Evolutionary conservation across 2,113 vertebrate genomes (phyloP).

Genomic region (Takifugu bimaculatus): DNA sequence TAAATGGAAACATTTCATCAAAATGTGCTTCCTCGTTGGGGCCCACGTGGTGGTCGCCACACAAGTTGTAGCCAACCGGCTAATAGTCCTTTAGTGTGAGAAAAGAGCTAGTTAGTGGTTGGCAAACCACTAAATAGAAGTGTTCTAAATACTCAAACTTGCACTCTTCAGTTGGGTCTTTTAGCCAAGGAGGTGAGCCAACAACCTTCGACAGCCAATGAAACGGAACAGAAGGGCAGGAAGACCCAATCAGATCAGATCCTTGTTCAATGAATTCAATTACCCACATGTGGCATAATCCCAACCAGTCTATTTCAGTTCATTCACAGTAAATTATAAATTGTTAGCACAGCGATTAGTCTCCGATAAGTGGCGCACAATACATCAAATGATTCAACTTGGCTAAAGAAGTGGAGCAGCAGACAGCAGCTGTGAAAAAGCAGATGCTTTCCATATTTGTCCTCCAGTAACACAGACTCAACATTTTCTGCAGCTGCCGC

Average conservation of each 20-base stretch:
- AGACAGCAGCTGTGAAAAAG: slow-evolving; percentile 43
- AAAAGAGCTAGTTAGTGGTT: not conserved
- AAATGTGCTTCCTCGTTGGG: too few relatives aligned
- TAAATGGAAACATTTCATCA: not conserved
- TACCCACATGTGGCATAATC: too few relatives aligned
- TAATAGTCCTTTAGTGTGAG: too few relatives aligned
- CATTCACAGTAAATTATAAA: too few relatives aligned
- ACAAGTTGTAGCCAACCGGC: too few relatives aligned
- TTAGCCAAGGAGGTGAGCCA: too few relatives aligned
- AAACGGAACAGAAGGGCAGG: too few relatives aligned
- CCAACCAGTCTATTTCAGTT: too few relatives aligned
- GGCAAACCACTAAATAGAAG: not conserved
- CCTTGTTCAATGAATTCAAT: too few relatives aligned
- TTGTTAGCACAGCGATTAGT: not conserved
- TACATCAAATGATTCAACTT: slow-evolving; percentile 2
- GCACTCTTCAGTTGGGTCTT: not conserved
- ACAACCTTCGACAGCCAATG: too few relatives aligned
- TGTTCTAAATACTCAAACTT: not conserved
- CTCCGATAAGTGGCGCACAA: not conserved
- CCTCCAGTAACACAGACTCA: slow-evolving; percentile 37
- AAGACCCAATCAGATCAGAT: too few relatives aligned
- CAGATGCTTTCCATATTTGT: slow-evolving; percentile 46
- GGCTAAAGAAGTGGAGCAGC: slow-evolving; percentile 14
- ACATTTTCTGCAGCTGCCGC: slow-evolving; percentile 52
- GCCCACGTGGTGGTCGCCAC: too few relatives aligned